Conservation (phyloP, 2,113 vertebrate genomes). For the Rhineura floridana region DNA sequence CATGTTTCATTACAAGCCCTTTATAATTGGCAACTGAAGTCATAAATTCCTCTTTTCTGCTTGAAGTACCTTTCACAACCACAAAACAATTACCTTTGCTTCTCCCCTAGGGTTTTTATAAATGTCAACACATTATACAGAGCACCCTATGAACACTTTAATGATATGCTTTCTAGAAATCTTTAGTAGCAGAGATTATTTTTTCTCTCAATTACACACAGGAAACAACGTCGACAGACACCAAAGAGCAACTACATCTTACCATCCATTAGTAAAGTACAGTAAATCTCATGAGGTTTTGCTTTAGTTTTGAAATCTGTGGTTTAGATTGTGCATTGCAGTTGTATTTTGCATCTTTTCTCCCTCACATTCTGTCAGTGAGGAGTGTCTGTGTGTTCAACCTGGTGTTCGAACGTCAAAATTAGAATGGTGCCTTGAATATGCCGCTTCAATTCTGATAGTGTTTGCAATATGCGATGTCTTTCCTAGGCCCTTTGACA, state of each 20-base stretch:
- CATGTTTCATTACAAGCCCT: background rate
- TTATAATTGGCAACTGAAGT: background rate
- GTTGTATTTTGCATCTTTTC: background rate
- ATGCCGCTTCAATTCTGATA: background rate
- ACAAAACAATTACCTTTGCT: conserved; percentile 4
- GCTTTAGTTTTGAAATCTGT: too few relatives aligned
- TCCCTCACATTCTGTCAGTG: too few relatives aligned
- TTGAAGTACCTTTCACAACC: background rate
- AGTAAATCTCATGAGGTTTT: background rate
- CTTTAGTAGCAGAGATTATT: conserved; percentile 1
- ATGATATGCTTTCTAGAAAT: conserved; percentile 15
- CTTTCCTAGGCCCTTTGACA: background rate
- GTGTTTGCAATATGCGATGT: background rate
- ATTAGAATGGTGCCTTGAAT: background rate
- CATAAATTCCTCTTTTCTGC: conserved; percentile 4
- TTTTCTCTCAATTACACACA: conserved; percentile 6
- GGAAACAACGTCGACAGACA: background rate
- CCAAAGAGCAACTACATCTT: background rate
- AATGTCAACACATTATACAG: background rate
- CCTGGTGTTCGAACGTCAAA: background rate
- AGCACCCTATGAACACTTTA: conserved; percentile 15
- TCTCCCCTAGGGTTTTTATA: background rate
- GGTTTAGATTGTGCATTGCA: background rate
- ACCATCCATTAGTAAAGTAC: background rate
- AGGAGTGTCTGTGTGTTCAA: background rate